Evolutionary conservation across 2,888 invertebrate species (phyloP).

Genomic region (Xylota segnis): DNA sequence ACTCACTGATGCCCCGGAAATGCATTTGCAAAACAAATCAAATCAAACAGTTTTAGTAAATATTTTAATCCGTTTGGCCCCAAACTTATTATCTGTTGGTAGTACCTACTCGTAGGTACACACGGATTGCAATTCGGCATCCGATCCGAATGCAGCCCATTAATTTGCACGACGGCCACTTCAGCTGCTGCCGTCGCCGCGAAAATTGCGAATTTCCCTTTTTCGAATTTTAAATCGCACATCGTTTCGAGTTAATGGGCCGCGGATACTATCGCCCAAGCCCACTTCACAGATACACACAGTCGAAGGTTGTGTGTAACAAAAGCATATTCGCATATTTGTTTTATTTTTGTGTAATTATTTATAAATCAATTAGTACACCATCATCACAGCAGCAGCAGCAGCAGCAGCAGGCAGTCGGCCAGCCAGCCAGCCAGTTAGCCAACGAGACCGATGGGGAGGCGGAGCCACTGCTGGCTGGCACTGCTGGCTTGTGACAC

Average conservation of each 20-base stretch:
- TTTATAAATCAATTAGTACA: constrained; percentile 77
- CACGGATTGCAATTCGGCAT: constrained; percentile 11
- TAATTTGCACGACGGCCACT: constrained; percentile 49
- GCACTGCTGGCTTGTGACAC: constrained; percentile 63
- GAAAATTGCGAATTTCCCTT: constrained; percentile 53
- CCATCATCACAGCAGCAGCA: constrained; percentile 52
- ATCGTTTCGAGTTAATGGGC: constrained; percentile 45
- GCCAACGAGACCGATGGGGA: constrained; percentile 75
- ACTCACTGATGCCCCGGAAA: neutral
- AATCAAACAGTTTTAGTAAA: constrained; percentile 45
- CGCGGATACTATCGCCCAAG: constrained; percentile 13
- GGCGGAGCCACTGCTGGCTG: constrained; percentile 74
- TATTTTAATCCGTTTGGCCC: constrained; percentile 61
- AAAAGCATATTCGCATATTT: constrained; percentile 45
- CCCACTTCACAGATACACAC: neutral
- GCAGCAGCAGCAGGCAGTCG: constrained; percentile 47
- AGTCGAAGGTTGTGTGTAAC: neutral
- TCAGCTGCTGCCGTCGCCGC: constrained; percentile 24
- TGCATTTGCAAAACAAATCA: constrained; percentile 61
- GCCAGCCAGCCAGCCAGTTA: constrained; percentile 53
- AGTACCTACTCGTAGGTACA: too few species aligned
- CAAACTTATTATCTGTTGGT: constrained; percentile 35
- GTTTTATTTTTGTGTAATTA: constrained; percentile 73
- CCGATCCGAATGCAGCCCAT: constrained; percentile 33
- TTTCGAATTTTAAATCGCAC: constrained; percentile 52